Evolutionary conservation across 2,888 invertebrate genomes (phyloP).

Genomic region (Habrosyne pyritoides): DNA sequence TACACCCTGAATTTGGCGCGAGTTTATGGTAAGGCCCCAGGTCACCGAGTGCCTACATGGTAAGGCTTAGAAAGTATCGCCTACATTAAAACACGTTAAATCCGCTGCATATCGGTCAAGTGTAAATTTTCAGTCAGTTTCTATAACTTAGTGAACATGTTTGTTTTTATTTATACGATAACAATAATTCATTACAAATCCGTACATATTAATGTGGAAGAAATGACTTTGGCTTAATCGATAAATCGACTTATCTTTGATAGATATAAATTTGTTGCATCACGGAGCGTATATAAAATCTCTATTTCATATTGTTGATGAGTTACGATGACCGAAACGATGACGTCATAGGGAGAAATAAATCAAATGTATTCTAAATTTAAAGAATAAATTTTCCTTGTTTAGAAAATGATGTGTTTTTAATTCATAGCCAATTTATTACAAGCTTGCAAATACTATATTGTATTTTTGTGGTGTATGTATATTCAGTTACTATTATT

Average conservation of each 20-base stretch:
- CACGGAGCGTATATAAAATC: conserved; percentile 14
- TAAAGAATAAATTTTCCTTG: too few relatives aligned
- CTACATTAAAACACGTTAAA: neutral
- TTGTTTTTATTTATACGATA: conserved; percentile 13
- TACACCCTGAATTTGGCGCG: too few relatives aligned
- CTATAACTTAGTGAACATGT: neutral
- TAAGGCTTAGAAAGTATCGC: too few relatives aligned
- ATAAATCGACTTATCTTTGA: conserved; percentile 20
- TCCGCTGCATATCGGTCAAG: neutral
- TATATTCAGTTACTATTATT: too few relatives aligned
- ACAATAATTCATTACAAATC: conserved; percentile 34
- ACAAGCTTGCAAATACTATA: too few relatives aligned
- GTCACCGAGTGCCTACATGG: too few relatives aligned
- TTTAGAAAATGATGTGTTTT: too few relatives aligned
- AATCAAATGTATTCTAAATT: too few relatives aligned
- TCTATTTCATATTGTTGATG: neutral
- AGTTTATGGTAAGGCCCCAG: too few relatives aligned
- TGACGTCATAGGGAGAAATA: neutral
- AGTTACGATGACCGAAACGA: neutral
- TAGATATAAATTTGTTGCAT: conserved; percentile 15
- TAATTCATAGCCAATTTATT: too few relatives aligned
- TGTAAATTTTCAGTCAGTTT: neutral
- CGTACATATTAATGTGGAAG: conserved; percentile 38
- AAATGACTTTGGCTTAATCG: conserved; percentile 32
- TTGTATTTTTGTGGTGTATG: too few relatives aligned